Percentiles rank a stretch among this genome's conserved stretches.
phyloP scores from a whole-genome alignment of 2,797 vertebrate species.

The Cebuella pygmaea region DNA sequence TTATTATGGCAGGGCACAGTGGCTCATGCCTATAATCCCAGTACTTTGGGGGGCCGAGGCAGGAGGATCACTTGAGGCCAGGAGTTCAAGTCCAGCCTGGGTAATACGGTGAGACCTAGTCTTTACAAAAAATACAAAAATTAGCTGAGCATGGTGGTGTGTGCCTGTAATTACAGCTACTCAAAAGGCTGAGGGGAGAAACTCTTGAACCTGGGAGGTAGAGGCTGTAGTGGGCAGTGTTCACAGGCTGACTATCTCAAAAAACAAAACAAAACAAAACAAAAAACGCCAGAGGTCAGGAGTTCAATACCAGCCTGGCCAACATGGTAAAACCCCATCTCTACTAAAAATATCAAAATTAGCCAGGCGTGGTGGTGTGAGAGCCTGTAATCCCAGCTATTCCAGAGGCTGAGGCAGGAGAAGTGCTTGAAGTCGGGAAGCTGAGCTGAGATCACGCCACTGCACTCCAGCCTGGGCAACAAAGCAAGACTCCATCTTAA shows the following conservation, averaged over 20 bases:
- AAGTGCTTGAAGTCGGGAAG: neutral
- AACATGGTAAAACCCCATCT: neutral
- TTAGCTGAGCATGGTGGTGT: neutral
- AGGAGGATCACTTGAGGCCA: neutral
- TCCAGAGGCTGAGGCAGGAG: neutral
- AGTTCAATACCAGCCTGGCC: neutral
- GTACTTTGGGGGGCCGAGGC: neutral
- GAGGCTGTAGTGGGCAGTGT: neutral
- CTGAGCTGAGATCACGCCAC: no score
- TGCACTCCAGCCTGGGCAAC: no score
- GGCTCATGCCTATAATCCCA: neutral
- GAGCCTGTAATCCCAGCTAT: neutral
- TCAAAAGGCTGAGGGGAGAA: neutral
- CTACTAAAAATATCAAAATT: neutral
- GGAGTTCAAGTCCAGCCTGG: neutral
- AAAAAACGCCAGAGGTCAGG: neutral
- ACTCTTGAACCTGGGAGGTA: neutral
- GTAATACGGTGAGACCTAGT: neutral
- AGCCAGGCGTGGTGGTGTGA: neutral
- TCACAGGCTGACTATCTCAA: neutral
- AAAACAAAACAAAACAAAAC: no score
- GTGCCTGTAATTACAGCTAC: neutral
- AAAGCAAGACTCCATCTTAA: no score
- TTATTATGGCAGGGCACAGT: neutral
- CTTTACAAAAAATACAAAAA: neutral